Percentiles rank a stretch among this genome's conserved stretches.
Conservation (phyloP, 2,797 vertebrate species). For the Channallabes apus region DNA sequence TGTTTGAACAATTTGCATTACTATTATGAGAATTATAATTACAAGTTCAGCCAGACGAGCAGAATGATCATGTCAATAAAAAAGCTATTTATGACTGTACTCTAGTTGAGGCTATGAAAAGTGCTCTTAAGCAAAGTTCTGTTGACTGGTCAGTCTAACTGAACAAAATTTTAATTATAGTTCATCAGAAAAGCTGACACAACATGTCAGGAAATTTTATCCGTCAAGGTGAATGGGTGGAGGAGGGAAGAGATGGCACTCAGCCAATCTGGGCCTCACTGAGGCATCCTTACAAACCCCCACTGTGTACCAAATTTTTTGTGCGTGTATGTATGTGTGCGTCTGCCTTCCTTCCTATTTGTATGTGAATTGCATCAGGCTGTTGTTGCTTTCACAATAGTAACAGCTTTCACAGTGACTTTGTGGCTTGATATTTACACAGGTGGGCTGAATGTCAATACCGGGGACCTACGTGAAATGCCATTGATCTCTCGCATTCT, state of each 20-base stretch:
- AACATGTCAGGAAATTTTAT: constrained; percentile 47
- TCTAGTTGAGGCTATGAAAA: constrained; percentile 28
- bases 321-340: background rate
- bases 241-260: constrained; percentile 29
- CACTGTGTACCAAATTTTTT: background rate
- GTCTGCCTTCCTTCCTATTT: background rate
- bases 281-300: constrained; percentile 40
- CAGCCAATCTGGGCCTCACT: constrained; percentile 32
- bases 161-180: constrained; percentile 52
- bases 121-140: constrained; percentile 43
- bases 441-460: constrained; percentile 24
- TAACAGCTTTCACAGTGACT: constrained; percentile 19
- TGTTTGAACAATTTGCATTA: constrained; percentile 1
- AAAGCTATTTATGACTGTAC: constrained; percentile 9
- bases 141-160: constrained; percentile 43
- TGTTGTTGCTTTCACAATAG: constrained; percentile 15
- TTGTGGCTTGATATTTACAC: constrained; percentile 39
- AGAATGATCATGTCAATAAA: constrained; percentile 31
- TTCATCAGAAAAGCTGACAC: constrained; percentile 50
- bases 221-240: constrained; percentile 46
- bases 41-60: background rate
- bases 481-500: constrained; percentile 26
- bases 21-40: constrained; percentile 24
- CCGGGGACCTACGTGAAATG: constrained; percentile 32
- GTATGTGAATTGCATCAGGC: constrained; percentile 26